Evolutionary conservation across 2,113 vertebrate species (phyloP), one percentile per base, ranked within the genome.

Genomic region (Ibidorhyncha struthersii): DNA sequence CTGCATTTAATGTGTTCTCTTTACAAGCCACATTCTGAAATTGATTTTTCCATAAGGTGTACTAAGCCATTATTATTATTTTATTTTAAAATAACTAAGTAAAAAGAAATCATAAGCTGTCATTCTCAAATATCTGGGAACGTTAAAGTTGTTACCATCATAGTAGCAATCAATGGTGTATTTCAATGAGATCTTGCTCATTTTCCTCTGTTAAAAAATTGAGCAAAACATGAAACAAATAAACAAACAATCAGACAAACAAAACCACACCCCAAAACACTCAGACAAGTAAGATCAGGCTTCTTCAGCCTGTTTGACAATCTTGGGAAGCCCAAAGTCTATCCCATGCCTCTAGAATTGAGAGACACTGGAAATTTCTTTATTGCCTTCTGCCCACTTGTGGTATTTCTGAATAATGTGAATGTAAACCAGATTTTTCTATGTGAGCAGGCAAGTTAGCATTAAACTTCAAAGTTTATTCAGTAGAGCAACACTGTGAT

Each of bases 371-470:
- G 21, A 79, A 95, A 92, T 61, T 59, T 74, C 32, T 89, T 71
- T 56, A 67, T 56, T 34, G n/a, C n/a, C 17, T 90, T 73, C 8
- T 96, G 89, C 20, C 71, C 22, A 18, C 36, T 89, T 65, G 66
- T 47, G 2, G 12, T 96, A 67, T 72, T 83, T 71, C 55, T 98
- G 36, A 76, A 96, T 21, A 84, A 96, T 36, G 13, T 71, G 40
- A 91, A 82, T 90, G 61, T 86, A 93, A 97, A 86, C 21, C 65
- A 72, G 34, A 14, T 12, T 93, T 98, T 96, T 94, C 84, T 81
- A 55, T 69, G 41, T 19, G 13, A 89, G 18, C 40, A 94, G 87
- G 34, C 34, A 79, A 86, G 21, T 53, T 61, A 83, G 1, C 25
- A 29, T 13, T 93, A 16, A 67, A 63, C 66, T 82, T 90, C 55